Base-by-base conservation (phyloP, 92 coral and sea anemone species). In the Siderastrea siderea region DNA sequence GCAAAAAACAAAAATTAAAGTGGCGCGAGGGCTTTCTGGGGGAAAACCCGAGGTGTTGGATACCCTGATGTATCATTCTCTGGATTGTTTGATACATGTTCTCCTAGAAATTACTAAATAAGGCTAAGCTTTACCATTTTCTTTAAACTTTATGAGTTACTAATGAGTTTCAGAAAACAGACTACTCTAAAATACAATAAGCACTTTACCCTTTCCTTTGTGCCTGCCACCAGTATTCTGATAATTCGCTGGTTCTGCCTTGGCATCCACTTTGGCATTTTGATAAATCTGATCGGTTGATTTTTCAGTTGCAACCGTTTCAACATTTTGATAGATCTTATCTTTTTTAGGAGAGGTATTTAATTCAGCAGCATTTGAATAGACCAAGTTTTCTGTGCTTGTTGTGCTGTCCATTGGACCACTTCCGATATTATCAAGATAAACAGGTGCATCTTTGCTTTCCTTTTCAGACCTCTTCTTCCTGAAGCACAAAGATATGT, bases 301-400 rank as follows among this genome's bases (percentile, higher is more conserved):
- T 69, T 47, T 12, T 69, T 10, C 17, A 10, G 48, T 46, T 6
- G 51, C 4, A 14, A 9, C 51, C 51, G 1, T 47, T 7, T 1
- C 6, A 47, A 13, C 51, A 46, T 47, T 69, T 69, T 46, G 52
- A 45, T 74, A 74, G 53, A 74, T 19, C 63, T 52, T 54, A 6
- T 11, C 45, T 52, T 62, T 45, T 70, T 57, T 46, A 6, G 8
- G 19, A 8, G 54, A 43, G 9, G 6, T 4, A 1, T 59, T 19
- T 7, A 15, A 10, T n/a, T 57, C 69, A 1, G 55, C 59, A 10
- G 50, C 16, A 70, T 70, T 70, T 63, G 57, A 62, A 48, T 82
- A 82, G 13, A 71, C 68, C 68, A 47, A 8, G 53, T n/a, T 46
- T 14, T 62, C 75, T 45, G 78, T 70, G 43, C 77, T 46, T 47